Conservation (phyloP, 2,797 vertebrate species). For the Artibeus jamaicensis region DNA sequence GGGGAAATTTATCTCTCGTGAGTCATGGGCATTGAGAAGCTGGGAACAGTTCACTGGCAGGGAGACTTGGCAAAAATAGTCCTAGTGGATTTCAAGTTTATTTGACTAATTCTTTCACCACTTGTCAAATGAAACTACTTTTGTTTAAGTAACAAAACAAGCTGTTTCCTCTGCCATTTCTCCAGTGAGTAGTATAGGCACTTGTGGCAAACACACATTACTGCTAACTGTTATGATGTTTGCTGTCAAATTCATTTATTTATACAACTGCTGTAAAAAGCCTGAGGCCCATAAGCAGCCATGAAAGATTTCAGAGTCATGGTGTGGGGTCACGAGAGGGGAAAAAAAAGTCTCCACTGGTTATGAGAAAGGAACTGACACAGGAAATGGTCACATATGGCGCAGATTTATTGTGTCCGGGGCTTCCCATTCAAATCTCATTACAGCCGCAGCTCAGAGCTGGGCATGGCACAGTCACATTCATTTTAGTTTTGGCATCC, state of each 20-base stretch:
- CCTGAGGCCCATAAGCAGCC: slow-evolving; percentile 85
- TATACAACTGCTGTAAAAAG: slow-evolving; percentile 88
- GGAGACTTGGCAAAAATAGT: slow-evolving; percentile 71
- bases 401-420: slow-evolving; percentile 90
- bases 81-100: slow-evolving; percentile 83
- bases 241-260: slow-evolving; percentile 92
- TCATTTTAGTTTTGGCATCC: slow-evolving; percentile 82
- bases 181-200: slow-evolving; percentile 81
- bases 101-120: slow-evolving; percentile 88
- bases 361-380: slow-evolving; percentile 92
- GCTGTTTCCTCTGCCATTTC: slow-evolving; percentile 81
- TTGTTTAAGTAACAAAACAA: slow-evolving; percentile 81
- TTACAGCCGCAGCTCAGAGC: slow-evolving; percentile 85
- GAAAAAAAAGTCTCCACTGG: slow-evolving; percentile 80
- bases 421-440: slow-evolving; percentile 91
- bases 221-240: slow-evolving; percentile 88
- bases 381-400: slow-evolving; percentile 95
- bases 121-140: slow-evolving; percentile 85
- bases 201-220: slow-evolving; percentile 86
- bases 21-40: slow-evolving; percentile 44
- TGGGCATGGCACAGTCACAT: slow-evolving; percentile 77
- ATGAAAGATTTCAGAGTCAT: slow-evolving; percentile 90
- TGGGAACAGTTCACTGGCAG: slow-evolving; percentile 68
- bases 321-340: slow-evolving; percentile 88
- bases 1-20: slow-evolving; percentile 77